These are phyloP conservation scores for Empis livida DNA, from an alignment of 2,888 invertebrate genomes.

Conservation along the genomic window DNA sequence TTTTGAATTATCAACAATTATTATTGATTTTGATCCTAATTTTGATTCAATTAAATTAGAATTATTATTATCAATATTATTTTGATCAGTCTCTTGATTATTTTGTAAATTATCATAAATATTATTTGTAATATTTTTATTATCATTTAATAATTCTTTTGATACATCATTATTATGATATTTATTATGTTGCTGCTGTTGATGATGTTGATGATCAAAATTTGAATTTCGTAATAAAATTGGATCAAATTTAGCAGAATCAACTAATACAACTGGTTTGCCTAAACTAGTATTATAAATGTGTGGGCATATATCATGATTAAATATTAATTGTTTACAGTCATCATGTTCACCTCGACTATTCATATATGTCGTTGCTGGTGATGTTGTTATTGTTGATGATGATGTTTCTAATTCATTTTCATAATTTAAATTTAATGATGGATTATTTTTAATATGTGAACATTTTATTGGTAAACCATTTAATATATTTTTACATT, in stretches of 20 bases:
- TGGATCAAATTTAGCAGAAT: conserved; percentile 9
- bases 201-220: not conserved
- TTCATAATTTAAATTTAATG: not conserved
- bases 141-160: not conserved
- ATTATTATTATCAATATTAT: not conserved
- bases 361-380: not conserved
- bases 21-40: conserved; percentile 5
- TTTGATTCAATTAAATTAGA: not conserved
- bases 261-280: conserved; percentile 10
- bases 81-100: not conserved
- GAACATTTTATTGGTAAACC: not conserved
- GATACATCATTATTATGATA: not conserved
- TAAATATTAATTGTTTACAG: conserved; percentile 3
- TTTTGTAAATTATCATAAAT: not conserved
- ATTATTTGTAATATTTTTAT: too few relatives aligned
- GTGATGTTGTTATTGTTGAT: not conserved
- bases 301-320: conserved; percentile 11
- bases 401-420: not conserved
- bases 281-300: not conserved
- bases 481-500: not conserved
- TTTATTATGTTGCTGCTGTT: not conserved
- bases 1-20: conserved; percentile 13
- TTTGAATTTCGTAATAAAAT: conserved; percentile 5
- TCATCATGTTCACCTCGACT: conserved; percentile 6
- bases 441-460: not conserved